Conservation (phyloP, 2,113 vertebrate species). For the Platysteira castanea region DNA sequence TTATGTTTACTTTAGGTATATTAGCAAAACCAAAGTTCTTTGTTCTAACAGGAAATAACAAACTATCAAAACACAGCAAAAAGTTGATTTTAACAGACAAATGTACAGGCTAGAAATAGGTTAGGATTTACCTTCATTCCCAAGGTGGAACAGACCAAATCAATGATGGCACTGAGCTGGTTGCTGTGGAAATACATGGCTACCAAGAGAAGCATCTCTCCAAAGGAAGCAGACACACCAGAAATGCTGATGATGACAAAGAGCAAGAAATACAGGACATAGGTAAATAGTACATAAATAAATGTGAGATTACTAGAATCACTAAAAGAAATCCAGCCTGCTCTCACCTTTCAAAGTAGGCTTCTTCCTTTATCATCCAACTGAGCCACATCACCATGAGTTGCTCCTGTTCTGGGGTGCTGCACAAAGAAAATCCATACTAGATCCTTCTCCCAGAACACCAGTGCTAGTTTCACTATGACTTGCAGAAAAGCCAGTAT, state of each 20-base stretch:
- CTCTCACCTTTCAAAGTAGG: conserved; percentile 95
- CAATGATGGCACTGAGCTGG: conserved; percentile 93
- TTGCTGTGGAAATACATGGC: conserved; percentile 99
- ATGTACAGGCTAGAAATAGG: neutral
- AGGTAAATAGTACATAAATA: neutral
- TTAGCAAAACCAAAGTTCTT: neutral
- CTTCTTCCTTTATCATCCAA: conserved; percentile 99
- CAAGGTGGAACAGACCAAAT: conserved; percentile 91
- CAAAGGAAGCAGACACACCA: conserved; percentile 96
- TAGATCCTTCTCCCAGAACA: neutral
- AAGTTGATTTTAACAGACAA: neutral
- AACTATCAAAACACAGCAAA: neutral
- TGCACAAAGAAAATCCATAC: conserved; percentile 53
- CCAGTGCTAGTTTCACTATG: neutral
- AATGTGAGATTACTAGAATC: neutral
- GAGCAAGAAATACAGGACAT: neutral
- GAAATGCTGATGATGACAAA: conserved; percentile 81
- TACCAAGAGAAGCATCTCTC: conserved; percentile 97
- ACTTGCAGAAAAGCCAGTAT: neutral
- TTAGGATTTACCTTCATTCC: conserved; percentile 92
- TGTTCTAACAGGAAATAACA: neutral
- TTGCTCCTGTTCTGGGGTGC: conserved; percentile 95
- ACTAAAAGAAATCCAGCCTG: neutral
- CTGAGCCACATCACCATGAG: conserved; percentile 98
- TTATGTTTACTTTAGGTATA: neutral